Conservation (phyloP, 2,113 vertebrate species). For the Anhinga anhinga region DNA sequence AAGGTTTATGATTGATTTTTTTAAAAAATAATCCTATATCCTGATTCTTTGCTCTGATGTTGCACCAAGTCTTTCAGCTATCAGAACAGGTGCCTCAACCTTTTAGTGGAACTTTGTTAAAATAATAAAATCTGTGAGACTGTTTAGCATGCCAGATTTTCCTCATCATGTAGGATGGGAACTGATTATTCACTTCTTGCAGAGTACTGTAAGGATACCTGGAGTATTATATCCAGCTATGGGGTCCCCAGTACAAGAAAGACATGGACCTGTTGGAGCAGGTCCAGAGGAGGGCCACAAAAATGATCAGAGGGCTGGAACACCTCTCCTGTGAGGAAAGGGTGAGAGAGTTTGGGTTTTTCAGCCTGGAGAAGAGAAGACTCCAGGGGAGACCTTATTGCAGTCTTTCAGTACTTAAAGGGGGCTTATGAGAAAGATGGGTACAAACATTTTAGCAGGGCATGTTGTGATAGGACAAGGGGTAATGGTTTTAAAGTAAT, state of each 20-base stretch:
- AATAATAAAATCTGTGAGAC: neutral
- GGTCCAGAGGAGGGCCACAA: neutral
- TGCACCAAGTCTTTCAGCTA: neutral
- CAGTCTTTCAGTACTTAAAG: no score
- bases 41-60: neutral
- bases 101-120: neutral
- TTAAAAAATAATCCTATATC: neutral
- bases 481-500: neutral
- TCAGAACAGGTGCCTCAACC: neutral
- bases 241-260: no score
- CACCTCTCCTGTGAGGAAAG: neutral
- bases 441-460: neutral
- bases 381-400: neutral
- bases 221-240: accelerated
- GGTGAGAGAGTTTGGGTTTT: neutral
- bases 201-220: neutral
- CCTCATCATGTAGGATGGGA: neutral
- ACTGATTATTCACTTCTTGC: neutral
- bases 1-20: neutral
- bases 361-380: neutral
- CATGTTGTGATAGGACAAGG: neutral
- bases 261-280: neutral
- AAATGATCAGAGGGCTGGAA: neutral
- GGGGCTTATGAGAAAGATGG: neutral
- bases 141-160: neutral